These are phyloP conservation scores for Semotilus atromaculatus DNA, from an alignment of 2,797 vertebrate species.

Conservation along the genomic window DNA sequence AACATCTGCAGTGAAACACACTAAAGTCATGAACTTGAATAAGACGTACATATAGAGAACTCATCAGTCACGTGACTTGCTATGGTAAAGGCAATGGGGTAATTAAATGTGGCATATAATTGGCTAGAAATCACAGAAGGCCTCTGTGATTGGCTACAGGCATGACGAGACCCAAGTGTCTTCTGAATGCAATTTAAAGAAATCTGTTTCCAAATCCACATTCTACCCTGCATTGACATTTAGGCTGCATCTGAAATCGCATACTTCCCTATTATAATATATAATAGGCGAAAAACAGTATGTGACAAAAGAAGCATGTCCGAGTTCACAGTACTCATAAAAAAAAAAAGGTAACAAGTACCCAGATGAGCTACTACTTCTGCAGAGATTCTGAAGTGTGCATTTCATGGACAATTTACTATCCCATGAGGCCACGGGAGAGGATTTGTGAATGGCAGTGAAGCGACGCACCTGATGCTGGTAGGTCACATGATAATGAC, in stretches of 20 bases:
- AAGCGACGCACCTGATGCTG: too few relatives aligned
- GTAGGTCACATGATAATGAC: too few relatives aligned
- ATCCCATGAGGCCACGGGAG: too few relatives aligned
- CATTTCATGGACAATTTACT: too few relatives aligned
- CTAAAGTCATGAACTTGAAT: not conserved
- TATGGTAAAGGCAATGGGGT: not conserved
- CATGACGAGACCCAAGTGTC: not conserved
- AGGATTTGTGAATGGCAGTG: too few relatives aligned
- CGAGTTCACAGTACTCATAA: too few relatives aligned
- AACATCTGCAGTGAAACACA: constrained; percentile 56
- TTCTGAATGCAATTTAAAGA: not conserved
- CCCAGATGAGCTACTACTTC: too few relatives aligned
- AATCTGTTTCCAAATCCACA: not conserved
- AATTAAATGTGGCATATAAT: not conserved
- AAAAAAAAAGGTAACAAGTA: too few relatives aligned
- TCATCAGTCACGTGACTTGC: constrained; percentile 39
- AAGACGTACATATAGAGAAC: constrained; percentile 6
- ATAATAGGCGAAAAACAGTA: too few relatives aligned
- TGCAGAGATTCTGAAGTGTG: too few relatives aligned
- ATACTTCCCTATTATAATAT: too few relatives aligned
- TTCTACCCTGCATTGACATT: not conserved
- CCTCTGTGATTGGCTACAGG: not conserved
- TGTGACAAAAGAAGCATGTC: too few relatives aligned
- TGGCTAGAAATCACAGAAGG: not conserved
- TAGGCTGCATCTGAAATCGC: not conserved